Evolutionary conservation across 2,888 invertebrate species (phyloP).

Genomic region (Chrysolina haemoptera): DNA sequence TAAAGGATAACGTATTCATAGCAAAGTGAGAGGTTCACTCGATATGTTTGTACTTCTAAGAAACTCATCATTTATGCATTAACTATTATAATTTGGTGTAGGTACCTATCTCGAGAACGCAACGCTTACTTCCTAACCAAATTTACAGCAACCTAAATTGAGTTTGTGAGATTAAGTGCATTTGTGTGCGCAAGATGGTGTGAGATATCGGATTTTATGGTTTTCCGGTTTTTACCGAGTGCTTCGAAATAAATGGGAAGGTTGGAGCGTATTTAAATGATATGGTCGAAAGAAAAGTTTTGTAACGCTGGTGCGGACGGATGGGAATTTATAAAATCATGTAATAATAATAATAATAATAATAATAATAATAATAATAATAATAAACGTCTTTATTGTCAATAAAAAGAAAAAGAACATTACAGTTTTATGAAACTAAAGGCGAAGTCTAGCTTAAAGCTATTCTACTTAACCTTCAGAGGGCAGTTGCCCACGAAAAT

Average conservation of each 20-base stretch:
- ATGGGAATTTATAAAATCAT: background rate
- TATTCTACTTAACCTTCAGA: too few species aligned
- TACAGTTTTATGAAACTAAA: too few species aligned
- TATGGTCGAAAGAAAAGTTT: background rate
- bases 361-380: too few species aligned
- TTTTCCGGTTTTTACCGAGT: background rate
- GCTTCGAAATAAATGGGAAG: background rate
- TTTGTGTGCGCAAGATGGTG: constrained; percentile 5
- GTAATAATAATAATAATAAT: too few species aligned
- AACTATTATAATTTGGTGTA: constrained; percentile 15
- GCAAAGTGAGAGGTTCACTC: background rate
- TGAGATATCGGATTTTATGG: constrained; percentile 14
- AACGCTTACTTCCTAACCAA: constrained; percentile 13
- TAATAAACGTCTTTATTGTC: too few species aligned
- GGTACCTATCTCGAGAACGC: constrained; percentile 16
- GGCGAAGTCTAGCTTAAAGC: too few species aligned
- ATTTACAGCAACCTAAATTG: constrained; percentile 22
- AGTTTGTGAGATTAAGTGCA: constrained; percentile 24
- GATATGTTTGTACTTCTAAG: background rate
- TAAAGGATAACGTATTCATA: background rate
- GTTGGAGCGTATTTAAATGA: background rate
- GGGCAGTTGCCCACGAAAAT: too few species aligned
- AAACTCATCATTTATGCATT: constrained; percentile 21
- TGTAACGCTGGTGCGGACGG: background rate
- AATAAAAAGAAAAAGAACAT: too few species aligned